Evolutionary conservation across 2,113 vertebrate genomes (phyloP), one percentile per base, ranked within the genome.

Genomic region (Barbus barbus): DNA sequence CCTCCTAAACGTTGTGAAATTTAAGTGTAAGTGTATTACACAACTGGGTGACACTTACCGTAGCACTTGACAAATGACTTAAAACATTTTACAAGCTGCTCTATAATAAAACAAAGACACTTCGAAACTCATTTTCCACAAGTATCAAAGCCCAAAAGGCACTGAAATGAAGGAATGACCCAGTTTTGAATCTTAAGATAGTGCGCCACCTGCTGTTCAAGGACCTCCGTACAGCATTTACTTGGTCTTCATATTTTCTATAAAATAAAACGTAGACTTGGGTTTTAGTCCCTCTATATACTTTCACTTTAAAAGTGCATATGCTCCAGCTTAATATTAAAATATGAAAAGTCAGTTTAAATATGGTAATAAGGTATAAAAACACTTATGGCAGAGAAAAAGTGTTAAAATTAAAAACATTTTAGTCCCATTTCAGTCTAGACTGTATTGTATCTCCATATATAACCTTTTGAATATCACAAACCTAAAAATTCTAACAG

Each of bases 181-280:
- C 72, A 48, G 3, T 38, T 67, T 46, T 38, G 9, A 60, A 38
- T 14, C 11, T 71, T 74, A 24, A 12, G 24, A 13, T 36, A 71
- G 75, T 58, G 74, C 63, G 83, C 83, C 83, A 65, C 48, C 83
- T 84, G 33, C 60, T 78, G 83, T 38, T 28, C 8, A 2, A 24
- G 3, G 16, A n/a, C 5, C 12, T 12, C 11, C 28, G 56, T 20
- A 18, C 11, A 18, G 11, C n/a, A 73, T 18, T 31, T 1, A 9
- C 0, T 9, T 31, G 5, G 1, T 12, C 2, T 44, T 44, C 4
- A 2, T 18, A 51, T 16, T 18, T 51, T 51, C 5, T 3, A 4
- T 18, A 11, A 44, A 44, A 31, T 63, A 14, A 3, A 73, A 51
- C n/a, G n/a, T n/a, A n/a, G n/a, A n/a, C n/a, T n/a, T n/a, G n/a